Base-by-base conservation (phyloP, 2,797 vertebrate genomes). In the Tangara arthus region DNA sequence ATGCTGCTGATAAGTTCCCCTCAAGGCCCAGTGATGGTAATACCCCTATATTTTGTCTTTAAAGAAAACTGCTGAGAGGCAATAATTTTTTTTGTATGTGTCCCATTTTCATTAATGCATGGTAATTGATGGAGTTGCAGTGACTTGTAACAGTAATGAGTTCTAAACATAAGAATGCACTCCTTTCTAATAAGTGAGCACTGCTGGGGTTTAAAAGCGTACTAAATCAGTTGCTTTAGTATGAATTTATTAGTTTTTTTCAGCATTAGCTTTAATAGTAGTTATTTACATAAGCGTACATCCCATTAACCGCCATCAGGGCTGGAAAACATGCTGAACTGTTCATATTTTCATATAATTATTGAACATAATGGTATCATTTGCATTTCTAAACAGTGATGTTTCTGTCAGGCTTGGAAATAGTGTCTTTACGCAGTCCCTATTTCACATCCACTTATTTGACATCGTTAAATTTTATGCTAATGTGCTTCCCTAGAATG, bases 341-440 rank as follows among this genome's bases (percentile, higher is more conserved):
- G 97, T 98, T 98, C 98, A 98, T 98, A 98, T 98, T 98, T 98
- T 98, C 98, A 98, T 98, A 98, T 98, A 98, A 98, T 98, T 98
- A 98, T 98, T 98, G 98, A 98, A 98, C 98, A 98, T 98, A 98
- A 98, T 98, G 98, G 98, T 98, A 98, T 98, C 97, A 98, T 98
- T 98, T 98, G 98, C 98, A 98, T 98, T 98, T 98, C 98, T 98
- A 98, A 98, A 98, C 98, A 97, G 97, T 97, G 97, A 98, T 97
- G 98, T 98, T 97, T 98, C 98, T 98, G 98, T 98, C 98, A 98
- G 98, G 97, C 97, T 98, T 97, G 97, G 98, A 98, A 98, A 98
- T 98, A 98, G 97, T 97, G 97, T 98, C 97, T 98, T 97, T 97
- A 97, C 93, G 96, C 97, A 98, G 98, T 98, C 98, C 97, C 97